Evolutionary conservation across 2,113 vertebrate species (phyloP).

Genomic region (Columba livia): DNA sequence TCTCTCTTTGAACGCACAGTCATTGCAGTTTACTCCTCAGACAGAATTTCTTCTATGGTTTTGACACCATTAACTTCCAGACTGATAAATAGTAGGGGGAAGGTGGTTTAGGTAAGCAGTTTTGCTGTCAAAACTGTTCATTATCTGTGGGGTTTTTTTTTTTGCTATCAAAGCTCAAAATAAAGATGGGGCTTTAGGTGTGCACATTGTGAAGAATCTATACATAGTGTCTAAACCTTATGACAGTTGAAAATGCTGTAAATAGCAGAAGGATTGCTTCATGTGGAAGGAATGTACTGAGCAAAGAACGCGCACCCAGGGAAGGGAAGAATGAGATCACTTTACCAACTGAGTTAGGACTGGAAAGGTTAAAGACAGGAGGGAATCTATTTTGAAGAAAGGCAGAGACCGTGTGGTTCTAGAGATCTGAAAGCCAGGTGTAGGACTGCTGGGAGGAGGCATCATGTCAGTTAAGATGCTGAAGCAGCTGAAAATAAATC

Average conservation of each 20-base stretch:
- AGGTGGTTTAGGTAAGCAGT: background rate
- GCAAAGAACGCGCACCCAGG: background rate
- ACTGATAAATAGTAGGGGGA: background rate
- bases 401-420: background rate
- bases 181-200: background rate
- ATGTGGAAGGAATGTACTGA: slow-evolving; percentile 44
- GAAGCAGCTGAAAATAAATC: background rate
- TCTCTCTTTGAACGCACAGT: background rate
- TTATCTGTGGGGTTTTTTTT: background rate
- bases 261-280: background rate
- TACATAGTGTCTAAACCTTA: background rate
- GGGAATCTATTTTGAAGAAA: background rate
- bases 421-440: background rate
- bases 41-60: background rate
- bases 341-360: background rate
- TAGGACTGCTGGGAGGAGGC: background rate
- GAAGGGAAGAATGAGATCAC: background rate
- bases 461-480: background rate
- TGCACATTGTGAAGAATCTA: background rate
- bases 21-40: background rate
- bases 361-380: background rate
- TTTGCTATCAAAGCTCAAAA: background rate
- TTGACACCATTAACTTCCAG: background rate
- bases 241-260: background rate
- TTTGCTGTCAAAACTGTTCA: background rate